These are phyloP conservation scores for Clarias laeviceps DNA, from an alignment of 2,797 vertebrate species.

Conservation along the genomic window DNA sequence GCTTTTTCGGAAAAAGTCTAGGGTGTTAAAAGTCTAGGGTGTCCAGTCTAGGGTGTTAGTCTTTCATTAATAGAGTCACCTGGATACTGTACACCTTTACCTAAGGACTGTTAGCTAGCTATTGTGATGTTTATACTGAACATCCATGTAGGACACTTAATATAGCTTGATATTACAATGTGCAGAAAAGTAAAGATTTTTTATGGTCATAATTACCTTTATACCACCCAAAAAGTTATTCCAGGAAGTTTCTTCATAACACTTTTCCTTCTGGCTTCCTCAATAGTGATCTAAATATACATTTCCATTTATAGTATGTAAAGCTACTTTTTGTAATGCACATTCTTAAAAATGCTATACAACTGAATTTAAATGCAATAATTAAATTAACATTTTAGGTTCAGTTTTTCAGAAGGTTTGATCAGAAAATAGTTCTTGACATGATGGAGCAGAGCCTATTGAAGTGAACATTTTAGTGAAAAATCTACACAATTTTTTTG, in stretches of 20 bases:
- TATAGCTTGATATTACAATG: neutral
- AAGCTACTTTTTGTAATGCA: too few species aligned
- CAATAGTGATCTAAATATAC: too few species aligned
- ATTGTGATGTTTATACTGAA: neutral
- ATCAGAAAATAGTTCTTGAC: neutral
- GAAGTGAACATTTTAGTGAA: neutral
- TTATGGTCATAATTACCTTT: neutral
- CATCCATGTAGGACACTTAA: neutral
- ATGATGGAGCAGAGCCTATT: neutral
- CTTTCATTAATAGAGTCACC: neutral
- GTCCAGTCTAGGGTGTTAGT: too few species aligned
- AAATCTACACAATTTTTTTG: neutral
- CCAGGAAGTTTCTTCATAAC: too few species aligned
- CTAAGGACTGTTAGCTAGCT: too few species aligned
- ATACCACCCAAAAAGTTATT: neutral
- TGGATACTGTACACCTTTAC: neutral
- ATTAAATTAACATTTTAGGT: neutral
- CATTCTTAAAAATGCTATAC: too few species aligned
- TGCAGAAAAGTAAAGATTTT: neutral
- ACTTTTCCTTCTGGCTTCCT: too few species aligned
- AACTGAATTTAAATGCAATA: neutral
- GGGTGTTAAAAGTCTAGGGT: too few species aligned
- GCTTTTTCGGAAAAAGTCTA: too few species aligned
- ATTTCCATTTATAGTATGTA: too few species aligned
- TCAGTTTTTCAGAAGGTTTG: neutral